Evolutionary conservation across 2,888 invertebrate genomes (phyloP), one percentile per base, ranked within the genome.

Genomic region (Cataglyphis livida): DNA sequence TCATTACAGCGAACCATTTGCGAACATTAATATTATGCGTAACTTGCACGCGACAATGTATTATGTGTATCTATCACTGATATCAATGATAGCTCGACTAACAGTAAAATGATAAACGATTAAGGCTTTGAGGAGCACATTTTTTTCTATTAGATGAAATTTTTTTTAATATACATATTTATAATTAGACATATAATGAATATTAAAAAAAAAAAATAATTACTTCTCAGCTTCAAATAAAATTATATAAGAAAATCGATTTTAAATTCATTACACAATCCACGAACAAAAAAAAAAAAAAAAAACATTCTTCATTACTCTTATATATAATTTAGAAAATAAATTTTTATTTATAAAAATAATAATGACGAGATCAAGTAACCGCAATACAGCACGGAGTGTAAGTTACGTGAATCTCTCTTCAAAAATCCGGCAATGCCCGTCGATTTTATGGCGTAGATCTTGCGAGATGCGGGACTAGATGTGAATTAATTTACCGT

Each of bases 401-500:
- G n/a, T 21, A 15, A 61, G 59, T 61, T 28, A 32, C 12, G 1
- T 1, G 21, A 61, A 32, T 35, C 35, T 48, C 51, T 1, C 48
- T 48, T 64, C 0, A 76, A 66, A 75, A 65, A 25, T 57, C 15
- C 28, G 32, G 9, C 15, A 9, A 32, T 38, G 32, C 38, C 12
- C 25, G 66, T 57, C 28, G 66, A 76, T 76, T 76, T 76, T 76
- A 76, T 66, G 25, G 25, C 74, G 59, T 21, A 25, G 61, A 66
- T 66, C 65, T 75, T 48, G 32, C 41, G 68, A 66, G 35, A 15
- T 57, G 68, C 76, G 70, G 12, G 59, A 59, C 32, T 78, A 79
- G 71, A 79, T 79, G 78, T 79, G 59, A 79, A 79, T 79, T 79
- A 59, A 82, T 82, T 76, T 82, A 82, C 82, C 82, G 79, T 83